Base-by-base conservation (phyloP, 2,113 vertebrate genomes). In the Cinclus mexicanus region DNA sequence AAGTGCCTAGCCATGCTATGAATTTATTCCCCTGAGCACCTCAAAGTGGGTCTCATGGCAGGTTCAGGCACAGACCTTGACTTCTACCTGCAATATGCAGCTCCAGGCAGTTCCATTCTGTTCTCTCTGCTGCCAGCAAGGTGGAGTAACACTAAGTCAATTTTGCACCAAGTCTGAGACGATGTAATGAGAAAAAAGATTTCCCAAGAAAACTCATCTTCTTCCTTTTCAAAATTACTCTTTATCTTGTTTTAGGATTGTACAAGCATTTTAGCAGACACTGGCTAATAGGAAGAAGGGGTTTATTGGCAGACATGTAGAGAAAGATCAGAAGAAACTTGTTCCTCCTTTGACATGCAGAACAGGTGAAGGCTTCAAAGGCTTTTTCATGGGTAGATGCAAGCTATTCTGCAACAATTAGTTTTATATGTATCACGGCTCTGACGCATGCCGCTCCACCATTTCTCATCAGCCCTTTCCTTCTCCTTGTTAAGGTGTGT, bases 241-340 rank as follows among this genome's bases (percentile, higher is more conserved):
- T 2, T 28, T 24, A 71, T 67, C 46, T 55, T 55, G 10, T 0
- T 78, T 93, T 78, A 23, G 10, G 31, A 60, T 83, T 83, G 76
- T 72, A 63, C 42, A 91, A 91, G 56, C 19, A 39, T 55, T 78
- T 82, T 56, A 64, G 44, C 57, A 75, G 24, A 70, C 53, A 55
- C 26, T 25, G 29, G 17, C 53, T 81, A 52, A 42, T 12, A 89
- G 77, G 37, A 72, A n/a, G 46, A 80, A 47, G 9, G 31, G 9
- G 1, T 0, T 3, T 9, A 74, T 84, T 64, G 26, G 61, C 53
- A 90, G 31, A 44, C 2, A 0, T 3, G 3, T 49, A 82, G 35
- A 26, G 39, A 79, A 96, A 28, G n/a, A 82, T 68, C 17, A 35
- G n/a, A 85, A 90, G 37, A 79, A 82, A 55, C 29, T 82, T 41